These are phyloP conservation scores for Hymenopus coronatus DNA, from an alignment of 2,888 invertebrate species.

Conservation along the genomic window DNA sequence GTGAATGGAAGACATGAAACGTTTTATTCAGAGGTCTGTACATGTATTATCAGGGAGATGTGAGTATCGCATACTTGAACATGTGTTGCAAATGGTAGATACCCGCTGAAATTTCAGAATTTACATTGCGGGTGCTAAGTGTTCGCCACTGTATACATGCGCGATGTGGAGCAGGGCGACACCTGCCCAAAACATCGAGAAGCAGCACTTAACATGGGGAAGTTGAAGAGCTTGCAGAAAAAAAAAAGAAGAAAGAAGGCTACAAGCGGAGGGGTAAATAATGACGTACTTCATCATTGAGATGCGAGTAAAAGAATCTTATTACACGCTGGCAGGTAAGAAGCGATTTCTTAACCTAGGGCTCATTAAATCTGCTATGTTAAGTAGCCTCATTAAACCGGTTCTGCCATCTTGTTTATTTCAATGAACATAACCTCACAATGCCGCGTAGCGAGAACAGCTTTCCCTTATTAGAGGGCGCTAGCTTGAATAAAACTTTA, in stretches of 20 bases:
- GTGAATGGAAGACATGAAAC: too few species aligned
- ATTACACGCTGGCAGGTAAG: background rate
- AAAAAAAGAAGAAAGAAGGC: background rate
- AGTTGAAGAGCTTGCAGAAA: background rate
- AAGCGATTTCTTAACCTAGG: background rate
- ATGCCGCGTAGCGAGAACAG: background rate
- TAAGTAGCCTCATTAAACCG: background rate
- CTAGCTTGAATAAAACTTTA: background rate
- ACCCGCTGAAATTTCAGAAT: too few species aligned
- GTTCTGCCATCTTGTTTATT: background rate
- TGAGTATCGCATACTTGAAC: too few species aligned
- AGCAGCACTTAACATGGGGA: too few species aligned
- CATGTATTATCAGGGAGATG: too few species aligned
- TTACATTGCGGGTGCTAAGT: too few species aligned
- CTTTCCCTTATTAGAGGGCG: background rate
- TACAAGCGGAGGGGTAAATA: background rate
- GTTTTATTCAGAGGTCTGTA: too few species aligned
- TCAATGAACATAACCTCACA: background rate
- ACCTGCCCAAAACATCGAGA: too few species aligned
- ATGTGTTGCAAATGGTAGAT: too few species aligned
- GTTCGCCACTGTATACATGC: too few species aligned
- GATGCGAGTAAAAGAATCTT: background rate
- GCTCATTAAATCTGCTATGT: background rate
- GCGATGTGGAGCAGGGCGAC: too few species aligned
- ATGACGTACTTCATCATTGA: background rate